phyloP scores from a whole-genome alignment of 2,797 vertebrate species.

The Hippopotamyrus pictus region DNA sequence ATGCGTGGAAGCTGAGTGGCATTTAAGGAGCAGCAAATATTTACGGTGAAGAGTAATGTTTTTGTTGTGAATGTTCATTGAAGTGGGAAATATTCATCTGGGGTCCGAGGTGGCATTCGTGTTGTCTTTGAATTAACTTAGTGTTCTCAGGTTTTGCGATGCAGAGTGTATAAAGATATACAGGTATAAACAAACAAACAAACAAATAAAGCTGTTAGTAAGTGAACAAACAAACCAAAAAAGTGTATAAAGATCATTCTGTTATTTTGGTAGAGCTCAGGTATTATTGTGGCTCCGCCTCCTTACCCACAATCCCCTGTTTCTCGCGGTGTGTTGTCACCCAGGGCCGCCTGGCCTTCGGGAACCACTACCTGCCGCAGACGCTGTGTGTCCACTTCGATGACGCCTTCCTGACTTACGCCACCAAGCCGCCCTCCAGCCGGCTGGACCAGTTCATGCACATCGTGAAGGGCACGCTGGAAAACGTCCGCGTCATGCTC shows the following conservation, averaged over 20 bases:
- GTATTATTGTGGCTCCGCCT: neutral
- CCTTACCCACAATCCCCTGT: neutral
- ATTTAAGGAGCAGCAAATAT: neutral
- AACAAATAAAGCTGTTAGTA: neutral
- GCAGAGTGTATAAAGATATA: neutral
- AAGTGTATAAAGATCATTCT: neutral
- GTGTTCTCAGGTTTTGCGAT: neutral
- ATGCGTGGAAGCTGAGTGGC: neutral
- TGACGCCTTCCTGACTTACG: conserved; percentile 90
- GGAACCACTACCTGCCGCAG: conserved; percentile 93
- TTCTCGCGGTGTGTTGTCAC: neutral
- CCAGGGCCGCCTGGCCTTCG: conserved; percentile 91
- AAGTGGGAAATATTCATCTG: neutral
- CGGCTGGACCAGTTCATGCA: conserved; percentile 98
- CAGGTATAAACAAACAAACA: neutral
- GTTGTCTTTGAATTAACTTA: neutral
- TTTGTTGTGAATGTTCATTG: neutral
- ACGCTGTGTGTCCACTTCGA: conserved; percentile 96
- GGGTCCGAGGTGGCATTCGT: neutral
- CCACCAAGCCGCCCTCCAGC: conserved; percentile 96
- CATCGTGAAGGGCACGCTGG: conserved; percentile 91
- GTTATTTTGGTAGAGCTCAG: neutral
- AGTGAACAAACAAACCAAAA: neutral
- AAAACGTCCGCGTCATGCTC: conserved; percentile 96
- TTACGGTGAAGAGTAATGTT: neutral